phyloP scores from a whole-genome alignment of 1,140 invertebrate genomes.

The Lepeophtheirus salmonis region DNA sequence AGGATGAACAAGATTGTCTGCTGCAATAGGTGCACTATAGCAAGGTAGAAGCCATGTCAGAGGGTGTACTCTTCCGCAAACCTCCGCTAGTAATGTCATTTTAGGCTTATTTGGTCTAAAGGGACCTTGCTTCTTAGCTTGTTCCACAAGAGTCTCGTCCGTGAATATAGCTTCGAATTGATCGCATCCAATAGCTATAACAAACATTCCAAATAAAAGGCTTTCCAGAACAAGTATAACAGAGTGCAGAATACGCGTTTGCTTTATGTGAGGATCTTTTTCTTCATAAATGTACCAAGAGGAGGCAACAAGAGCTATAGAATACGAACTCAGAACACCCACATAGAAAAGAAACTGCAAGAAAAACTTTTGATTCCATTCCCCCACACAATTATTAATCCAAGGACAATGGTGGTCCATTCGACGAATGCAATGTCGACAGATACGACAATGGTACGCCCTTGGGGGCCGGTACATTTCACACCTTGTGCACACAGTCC shows the following conservation, averaged over 20 bases:
- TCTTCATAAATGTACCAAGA: conserved; percentile 43
- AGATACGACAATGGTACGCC: conserved; percentile 74
- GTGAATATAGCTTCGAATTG: conserved; percentile 63
- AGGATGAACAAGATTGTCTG: not conserved
- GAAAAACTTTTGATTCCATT: conserved; percentile 83
- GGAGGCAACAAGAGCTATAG: conserved; percentile 44
- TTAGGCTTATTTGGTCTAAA: conserved; percentile 44
- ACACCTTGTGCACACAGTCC: conserved; percentile 61
- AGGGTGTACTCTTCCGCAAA: conserved; percentile 53
- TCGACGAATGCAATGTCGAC: conserved; percentile 57
- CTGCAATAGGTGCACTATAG: conserved; percentile 23
- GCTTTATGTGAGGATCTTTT: conserved; percentile 29
- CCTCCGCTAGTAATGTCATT: conserved; percentile 48
- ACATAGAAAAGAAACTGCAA: conserved; percentile 74
- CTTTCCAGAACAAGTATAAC: conserved; percentile 64
- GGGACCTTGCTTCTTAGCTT: conserved; percentile 34
- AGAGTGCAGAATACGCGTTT: conserved; percentile 42
- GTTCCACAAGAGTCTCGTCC: conserved; percentile 60
- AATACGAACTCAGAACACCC: conserved; percentile 43
- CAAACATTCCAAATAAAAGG: conserved; percentile 68
- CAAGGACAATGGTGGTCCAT: conserved; percentile 86
- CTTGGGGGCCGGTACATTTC: conserved; percentile 61
- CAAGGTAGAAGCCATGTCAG: conserved; percentile 44
- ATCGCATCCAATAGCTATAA: conserved; percentile 68
- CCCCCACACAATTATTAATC: conserved; percentile 86